Conservation (phyloP, 2,797 vertebrate genomes). For the Enteromius trimaculatus region DNA sequence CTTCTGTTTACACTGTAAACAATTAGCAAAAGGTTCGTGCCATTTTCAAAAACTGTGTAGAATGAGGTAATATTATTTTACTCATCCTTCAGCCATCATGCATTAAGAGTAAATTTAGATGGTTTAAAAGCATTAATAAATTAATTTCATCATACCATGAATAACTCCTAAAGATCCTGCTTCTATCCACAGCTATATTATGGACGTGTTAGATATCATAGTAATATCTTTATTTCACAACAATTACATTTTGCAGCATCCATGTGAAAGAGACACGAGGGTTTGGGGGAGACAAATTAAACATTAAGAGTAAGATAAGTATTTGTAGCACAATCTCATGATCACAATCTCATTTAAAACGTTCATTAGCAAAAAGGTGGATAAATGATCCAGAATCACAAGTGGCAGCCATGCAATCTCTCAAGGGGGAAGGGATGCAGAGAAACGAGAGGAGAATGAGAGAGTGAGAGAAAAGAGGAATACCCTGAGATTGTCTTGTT, state of each 20-base stretch:
- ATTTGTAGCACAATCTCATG: neutral
- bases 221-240: neutral
- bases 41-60: neutral
- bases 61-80: neutral
- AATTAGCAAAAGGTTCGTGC: neutral
- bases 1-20: neutral
- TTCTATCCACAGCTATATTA: neutral
- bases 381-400: conserved; percentile 15
- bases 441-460: conserved; percentile 68
- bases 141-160: neutral
- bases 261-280: neutral
- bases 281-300: neutral
- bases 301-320: neutral
- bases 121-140: neutral
- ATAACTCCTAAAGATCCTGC: neutral
- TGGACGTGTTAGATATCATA: neutral
- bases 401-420: conserved; percentile 52
- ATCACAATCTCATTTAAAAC: too few relatives aligned
- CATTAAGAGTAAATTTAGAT: neutral
- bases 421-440: conserved; percentile 53
- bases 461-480: conserved; percentile 69
- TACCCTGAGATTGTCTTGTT: conserved; percentile 78
- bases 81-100: neutral
- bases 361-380: neutral
- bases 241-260: neutral